A percentile compares a stretch with the other conserved stretches of the same genome.
Conservation (phyloP, 2,113 vertebrate species). For the Capreolus pygargus region DNA sequence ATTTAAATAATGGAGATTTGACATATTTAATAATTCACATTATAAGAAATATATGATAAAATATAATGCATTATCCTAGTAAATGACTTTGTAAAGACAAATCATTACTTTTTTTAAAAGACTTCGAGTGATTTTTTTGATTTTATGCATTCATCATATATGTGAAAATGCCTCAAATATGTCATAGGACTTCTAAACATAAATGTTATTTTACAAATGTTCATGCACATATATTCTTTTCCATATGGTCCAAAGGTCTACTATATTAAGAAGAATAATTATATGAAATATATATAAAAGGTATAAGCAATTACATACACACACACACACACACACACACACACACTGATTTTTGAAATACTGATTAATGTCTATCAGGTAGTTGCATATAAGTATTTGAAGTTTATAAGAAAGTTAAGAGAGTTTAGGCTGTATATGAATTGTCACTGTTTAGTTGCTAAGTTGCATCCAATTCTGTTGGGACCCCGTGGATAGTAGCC, state of each 20-base stretch:
- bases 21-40: background rate
- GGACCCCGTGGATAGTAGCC: background rate
- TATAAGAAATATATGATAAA: background rate
- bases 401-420: background rate
- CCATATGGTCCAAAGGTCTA: background rate
- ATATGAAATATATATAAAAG: background rate
- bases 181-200: background rate
- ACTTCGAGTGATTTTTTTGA: background rate
- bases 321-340: background rate
- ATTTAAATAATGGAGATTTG: background rate
- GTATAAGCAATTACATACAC: background rate
- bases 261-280: background rate
- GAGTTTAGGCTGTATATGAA: background rate
- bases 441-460: background rate
- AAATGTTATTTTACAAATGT: background rate
- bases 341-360: background rate
- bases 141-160: background rate
- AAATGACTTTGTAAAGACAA: background rate
- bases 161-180: background rate
- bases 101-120: background rate
- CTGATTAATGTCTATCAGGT: background rate
- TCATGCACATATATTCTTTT: background rate
- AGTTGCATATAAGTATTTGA: background rate
- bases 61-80: background rate
- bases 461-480: background rate